Conservation (phyloP, 2,113 vertebrate species). For the Etheostoma spectabile region DNA sequence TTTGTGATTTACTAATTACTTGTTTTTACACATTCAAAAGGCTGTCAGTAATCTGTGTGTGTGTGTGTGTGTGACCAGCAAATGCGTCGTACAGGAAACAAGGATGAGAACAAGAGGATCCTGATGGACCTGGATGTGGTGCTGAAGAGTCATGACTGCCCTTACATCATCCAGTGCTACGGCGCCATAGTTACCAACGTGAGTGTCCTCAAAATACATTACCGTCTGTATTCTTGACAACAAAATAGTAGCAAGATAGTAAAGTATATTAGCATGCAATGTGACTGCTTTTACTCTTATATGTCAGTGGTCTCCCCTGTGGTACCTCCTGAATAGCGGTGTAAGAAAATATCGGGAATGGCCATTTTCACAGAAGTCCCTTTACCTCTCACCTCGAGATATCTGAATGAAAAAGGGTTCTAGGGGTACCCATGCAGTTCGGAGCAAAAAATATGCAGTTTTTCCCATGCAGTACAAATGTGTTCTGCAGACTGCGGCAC, state of each 20-base stretch:
- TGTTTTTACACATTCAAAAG: not conserved
- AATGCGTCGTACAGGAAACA: constrained; percentile 97
- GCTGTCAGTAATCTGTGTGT: too few relatives aligned
- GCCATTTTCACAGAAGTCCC: too few relatives aligned
- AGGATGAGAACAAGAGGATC: constrained; percentile 96
- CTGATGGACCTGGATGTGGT: constrained; percentile 97
- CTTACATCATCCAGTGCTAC: constrained; percentile 96
- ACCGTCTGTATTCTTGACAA: not conserved
- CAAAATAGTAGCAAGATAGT: not conserved
- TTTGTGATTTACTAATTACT: constrained; percentile 14
- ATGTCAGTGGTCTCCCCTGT: not conserved
- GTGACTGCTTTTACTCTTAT: not conserved
- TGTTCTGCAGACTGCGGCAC: too few relatives aligned
- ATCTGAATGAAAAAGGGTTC: too few relatives aligned
- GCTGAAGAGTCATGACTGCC: constrained; percentile 96
- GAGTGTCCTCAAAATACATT: constrained; percentile 58
- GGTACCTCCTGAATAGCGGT: not conserved
- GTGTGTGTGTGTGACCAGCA: constrained; percentile 82
- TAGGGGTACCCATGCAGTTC: too few relatives aligned
- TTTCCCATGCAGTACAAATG: too few relatives aligned
- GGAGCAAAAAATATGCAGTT: too few relatives aligned
- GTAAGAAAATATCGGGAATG: too few relatives aligned
- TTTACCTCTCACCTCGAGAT: too few relatives aligned
- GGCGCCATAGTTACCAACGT: constrained; percentile 97
- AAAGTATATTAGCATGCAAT: not conserved